Percentiles rank a stretch among this genome's conserved stretches.
These are phyloP conservation scores for Sipha maydis DNA, from an alignment of 2,888 invertebrate genomes.

Conservation along the genomic window DNA sequence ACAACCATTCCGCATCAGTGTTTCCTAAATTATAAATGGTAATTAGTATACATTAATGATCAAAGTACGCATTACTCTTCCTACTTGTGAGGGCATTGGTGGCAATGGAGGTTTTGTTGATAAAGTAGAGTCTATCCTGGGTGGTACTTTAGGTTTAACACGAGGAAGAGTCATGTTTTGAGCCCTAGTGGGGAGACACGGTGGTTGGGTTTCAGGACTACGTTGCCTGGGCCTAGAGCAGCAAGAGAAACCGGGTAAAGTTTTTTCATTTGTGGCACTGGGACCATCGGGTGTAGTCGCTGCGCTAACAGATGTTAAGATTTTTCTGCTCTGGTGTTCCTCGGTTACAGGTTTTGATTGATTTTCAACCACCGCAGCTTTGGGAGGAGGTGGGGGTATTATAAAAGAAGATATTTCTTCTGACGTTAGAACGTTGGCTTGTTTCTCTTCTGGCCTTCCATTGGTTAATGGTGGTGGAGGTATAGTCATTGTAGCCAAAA, in stretches of 20 bases:
- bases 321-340: background rate
- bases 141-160: slow-evolving; percentile 69
- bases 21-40: slow-evolving; percentile 68
- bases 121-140: slow-evolving; percentile 71
- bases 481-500: slow-evolving; percentile 83
- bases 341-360: background rate
- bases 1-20: slow-evolving; percentile 66
- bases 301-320: background rate
- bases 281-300: slow-evolving; percentile 52
- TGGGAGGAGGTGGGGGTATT: slow-evolving; percentile 73
- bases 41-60: background rate
- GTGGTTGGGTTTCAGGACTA: slow-evolving; percentile 62
- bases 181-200: slow-evolving; percentile 66
- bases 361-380: background rate
- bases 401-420: slow-evolving; percentile 88
- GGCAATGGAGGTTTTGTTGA: slow-evolving; percentile 81
- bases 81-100: slow-evolving; percentile 76
- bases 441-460: slow-evolving; percentile 67
- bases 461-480: slow-evolving; percentile 74
- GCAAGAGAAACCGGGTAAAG: slow-evolving; percentile 63
- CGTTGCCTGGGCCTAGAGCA: slow-evolving; percentile 63
- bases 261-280: slow-evolving; percentile 42
- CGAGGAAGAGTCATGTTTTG: slow-evolving; percentile 59
- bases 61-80: slow-evolving; percentile 64
- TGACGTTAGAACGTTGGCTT: slow-evolving; percentile 81